Conservation (phyloP, 2,797 vertebrate species). For the Amphiprion clarkii region DNA sequence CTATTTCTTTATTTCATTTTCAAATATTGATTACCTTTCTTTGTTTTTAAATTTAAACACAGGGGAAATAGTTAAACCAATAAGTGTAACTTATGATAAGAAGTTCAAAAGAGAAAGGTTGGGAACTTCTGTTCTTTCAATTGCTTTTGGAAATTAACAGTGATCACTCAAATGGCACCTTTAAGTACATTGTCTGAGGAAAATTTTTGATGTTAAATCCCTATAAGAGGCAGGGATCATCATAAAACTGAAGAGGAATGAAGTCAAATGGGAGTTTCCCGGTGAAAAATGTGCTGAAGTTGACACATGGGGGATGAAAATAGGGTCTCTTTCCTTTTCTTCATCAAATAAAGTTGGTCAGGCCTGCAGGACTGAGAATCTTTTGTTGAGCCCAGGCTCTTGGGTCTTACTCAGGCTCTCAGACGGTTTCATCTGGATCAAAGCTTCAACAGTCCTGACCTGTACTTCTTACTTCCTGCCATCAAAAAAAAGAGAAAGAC, state of each 20-base stretch:
- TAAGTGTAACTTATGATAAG: no score
- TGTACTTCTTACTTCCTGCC: conserved; percentile 61
- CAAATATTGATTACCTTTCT: not conserved
- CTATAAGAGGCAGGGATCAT: not conserved
- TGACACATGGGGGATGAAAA: conserved; percentile 60
- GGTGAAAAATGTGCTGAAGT: conserved; percentile 65
- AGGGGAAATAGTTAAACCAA: no score
- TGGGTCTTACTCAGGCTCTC: conserved; percentile 61
- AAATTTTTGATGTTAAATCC: not conserved
- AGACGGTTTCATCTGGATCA: conserved; percentile 72
- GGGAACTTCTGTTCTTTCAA: not conserved
- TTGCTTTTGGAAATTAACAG: no score
- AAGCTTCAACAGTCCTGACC: conserved; percentile 59
- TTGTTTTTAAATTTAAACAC: not conserved
- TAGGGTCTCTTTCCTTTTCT: conserved; percentile 55
- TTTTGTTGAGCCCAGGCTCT: conserved; percentile 71
- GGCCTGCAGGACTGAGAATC: conserved; percentile 74
- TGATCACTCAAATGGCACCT: no score
- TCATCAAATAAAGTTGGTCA: conserved; percentile 55
- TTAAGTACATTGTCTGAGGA: no score
- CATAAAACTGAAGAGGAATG: not conserved
- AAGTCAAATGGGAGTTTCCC: conserved; percentile 30
- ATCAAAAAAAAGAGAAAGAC: conserved; percentile 31
- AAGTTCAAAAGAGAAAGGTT: not conserved
- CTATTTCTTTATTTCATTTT: no score